Conservation (phyloP, 2,113 vertebrate species). For the Geococcyx californianus region DNA sequence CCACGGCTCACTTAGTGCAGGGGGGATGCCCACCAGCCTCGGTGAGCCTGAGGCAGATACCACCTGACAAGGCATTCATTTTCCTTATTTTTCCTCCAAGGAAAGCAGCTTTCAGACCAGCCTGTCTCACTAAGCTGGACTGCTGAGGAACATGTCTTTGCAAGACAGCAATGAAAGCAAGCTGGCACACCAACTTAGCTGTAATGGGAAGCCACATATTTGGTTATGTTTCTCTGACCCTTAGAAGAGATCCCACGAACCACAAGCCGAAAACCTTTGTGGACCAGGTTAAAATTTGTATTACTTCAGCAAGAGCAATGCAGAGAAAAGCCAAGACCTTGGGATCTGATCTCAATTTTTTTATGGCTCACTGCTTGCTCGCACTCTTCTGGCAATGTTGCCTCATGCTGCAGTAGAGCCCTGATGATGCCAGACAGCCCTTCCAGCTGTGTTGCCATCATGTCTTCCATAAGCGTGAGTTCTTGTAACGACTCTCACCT, state of each 20-base stretch:
- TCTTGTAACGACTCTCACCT: neutral
- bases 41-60: accelerated
- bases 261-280: neutral
- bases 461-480: accelerated
- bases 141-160: neutral
- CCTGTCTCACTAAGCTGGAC: neutral
- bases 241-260: neutral
- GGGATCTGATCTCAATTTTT: neutral
- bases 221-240: neutral
- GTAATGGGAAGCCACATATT: neutral
- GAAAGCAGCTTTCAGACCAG: neutral
- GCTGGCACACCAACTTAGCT: neutral
- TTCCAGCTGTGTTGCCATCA: neutral
- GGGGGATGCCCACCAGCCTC: neutral
- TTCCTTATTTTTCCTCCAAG: neutral
- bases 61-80: neutral
- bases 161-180: neutral
- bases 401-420: accelerated
- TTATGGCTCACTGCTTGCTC: neutral
- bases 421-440: neutral
- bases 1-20: neutral
- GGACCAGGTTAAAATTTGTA: neutral
- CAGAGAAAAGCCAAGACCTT: neutral
- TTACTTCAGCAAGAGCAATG: neutral
- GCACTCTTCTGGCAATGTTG: neutral